Base-by-base conservation (phyloP, 1,140 invertebrate genomes). In the Adoxophyes honmai region DNA sequence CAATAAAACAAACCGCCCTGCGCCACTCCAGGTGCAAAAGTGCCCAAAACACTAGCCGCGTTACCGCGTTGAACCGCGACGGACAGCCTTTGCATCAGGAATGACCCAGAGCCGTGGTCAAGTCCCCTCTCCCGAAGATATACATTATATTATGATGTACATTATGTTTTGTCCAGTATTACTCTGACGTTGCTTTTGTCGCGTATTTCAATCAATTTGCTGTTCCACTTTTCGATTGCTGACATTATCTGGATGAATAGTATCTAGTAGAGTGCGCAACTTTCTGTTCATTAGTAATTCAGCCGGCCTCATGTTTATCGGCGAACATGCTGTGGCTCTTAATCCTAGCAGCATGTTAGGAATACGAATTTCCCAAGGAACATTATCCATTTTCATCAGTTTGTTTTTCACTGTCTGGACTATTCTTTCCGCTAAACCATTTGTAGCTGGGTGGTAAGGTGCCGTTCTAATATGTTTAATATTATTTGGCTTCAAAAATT, bases 401-500 rank as follows among this genome's bases (percentile, higher is more conserved):
- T 64, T 64, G 34, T 63, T 53, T 44, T 63, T 59, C 9, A 63
- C 33, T 0, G 61, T 63, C 33, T 63, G 61, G n/a, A 64, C 54
- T 57, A 59, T 60, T 11, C 62, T 39, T 48, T 64, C 62, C 2
- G 62, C 62, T 11, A 64, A 33, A 4, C 62, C 62, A 34, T 64
- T 64, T 1, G 57, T 64, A 4, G 62, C 16, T 9, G 62, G 62
- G 15, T 59, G 62, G 51, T 57, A 65, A 3, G 66, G 66, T 16
- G 62, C 59, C 28, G 59, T 57, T 2, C 38, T 57, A 5, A 64
- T 13, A 53, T 65, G 66, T 15, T 34, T 21, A 5, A 70, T 67
- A 9, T 57, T 55, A 55, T 70, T 63, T 11, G 38, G 42, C 4
- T 60, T 42, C 3, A 81, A 39, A 52, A 79, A 82, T 13, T 37